Percentiles rank a stretch among this genome's conserved stretches.
phyloP scores from a whole-genome alignment of 2,797 vertebrate genomes.

The Loris lydekkerianus region DNA sequence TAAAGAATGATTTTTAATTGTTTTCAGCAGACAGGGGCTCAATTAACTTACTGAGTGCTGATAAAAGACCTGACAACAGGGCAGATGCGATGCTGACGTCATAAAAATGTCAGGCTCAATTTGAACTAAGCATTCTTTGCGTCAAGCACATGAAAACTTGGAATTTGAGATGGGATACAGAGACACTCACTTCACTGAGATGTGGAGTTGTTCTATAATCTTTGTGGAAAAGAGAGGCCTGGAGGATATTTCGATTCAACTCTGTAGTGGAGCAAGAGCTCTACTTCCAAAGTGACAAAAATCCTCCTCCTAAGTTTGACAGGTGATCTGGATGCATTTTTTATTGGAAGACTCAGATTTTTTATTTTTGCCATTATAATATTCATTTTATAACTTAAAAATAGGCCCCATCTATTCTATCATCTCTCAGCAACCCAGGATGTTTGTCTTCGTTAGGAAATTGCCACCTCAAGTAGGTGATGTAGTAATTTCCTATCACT shows the following conservation, averaged over 20 bases:
- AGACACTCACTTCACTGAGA: background rate
- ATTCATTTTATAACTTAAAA: background rate
- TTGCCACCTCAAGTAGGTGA: background rate
- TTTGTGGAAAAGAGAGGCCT: background rate
- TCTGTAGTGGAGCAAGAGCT: background rate
- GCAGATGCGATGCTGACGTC: background rate
- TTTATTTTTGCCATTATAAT: background rate
- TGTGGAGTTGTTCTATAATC: background rate
- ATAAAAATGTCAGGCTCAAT: background rate
- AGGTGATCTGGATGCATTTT: slow-evolving; percentile 3
- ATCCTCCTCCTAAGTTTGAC: background rate
- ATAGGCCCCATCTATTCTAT: background rate
- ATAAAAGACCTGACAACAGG: background rate
- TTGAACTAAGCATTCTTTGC: background rate
- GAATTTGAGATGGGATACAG: background rate
- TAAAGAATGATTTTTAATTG: background rate
- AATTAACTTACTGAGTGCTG: background rate
- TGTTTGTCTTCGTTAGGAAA: slow-evolving; percentile 21
- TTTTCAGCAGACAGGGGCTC: background rate
- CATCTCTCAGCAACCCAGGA: background rate
- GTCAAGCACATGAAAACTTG: background rate
- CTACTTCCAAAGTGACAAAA: background rate
- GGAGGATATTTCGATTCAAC: background rate
- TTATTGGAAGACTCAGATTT: background rate
- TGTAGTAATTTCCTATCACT: background rate